phyloP scores from a whole-genome alignment of 2,888 invertebrate species.

The Auanema freiburgensis region DNA sequence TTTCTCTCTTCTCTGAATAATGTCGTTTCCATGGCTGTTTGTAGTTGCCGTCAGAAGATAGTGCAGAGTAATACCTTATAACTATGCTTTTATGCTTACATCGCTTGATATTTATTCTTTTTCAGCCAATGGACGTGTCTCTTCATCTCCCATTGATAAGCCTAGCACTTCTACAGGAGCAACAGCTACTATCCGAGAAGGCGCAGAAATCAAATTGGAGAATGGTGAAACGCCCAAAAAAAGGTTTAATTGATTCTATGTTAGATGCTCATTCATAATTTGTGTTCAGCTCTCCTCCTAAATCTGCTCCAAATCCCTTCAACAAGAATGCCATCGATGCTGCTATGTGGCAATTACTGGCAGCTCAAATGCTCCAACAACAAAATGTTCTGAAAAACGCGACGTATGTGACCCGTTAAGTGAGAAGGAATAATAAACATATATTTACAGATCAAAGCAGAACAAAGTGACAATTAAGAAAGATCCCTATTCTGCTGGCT shows the following conservation, averaged over 20 bases:
- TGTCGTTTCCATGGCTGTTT: too few species aligned
- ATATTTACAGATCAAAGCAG: too few species aligned
- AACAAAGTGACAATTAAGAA: too few species aligned
- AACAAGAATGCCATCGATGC: conserved; percentile 21
- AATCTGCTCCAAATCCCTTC: neutral
- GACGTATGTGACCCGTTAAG: neutral
- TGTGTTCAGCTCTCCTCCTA: neutral
- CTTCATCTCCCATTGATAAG: neutral
- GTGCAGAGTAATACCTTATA: too few species aligned
- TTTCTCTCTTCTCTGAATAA: too few species aligned
- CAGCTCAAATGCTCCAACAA: conserved; percentile 29
- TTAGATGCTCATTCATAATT: conserved; percentile 4
- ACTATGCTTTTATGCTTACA: too few species aligned
- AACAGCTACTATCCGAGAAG: conserved; percentile 21
- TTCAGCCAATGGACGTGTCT: too few species aligned
- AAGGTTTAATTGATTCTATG: conserved; percentile 1
- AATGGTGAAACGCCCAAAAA: conserved; percentile 17
- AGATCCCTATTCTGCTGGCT: too few species aligned
- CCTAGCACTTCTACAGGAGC: conserved; percentile 6
- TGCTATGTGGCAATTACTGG: conserved; percentile 36
- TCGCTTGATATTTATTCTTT: too few species aligned
- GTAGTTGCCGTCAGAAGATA: too few species aligned
- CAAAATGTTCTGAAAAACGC: conserved; percentile 13
- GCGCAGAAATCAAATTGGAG: conserved; percentile 17
- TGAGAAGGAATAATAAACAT: too few species aligned